Conservation (phyloP, 92 coral and sea anemone species). For the Micromussa lordhowensis region DNA sequence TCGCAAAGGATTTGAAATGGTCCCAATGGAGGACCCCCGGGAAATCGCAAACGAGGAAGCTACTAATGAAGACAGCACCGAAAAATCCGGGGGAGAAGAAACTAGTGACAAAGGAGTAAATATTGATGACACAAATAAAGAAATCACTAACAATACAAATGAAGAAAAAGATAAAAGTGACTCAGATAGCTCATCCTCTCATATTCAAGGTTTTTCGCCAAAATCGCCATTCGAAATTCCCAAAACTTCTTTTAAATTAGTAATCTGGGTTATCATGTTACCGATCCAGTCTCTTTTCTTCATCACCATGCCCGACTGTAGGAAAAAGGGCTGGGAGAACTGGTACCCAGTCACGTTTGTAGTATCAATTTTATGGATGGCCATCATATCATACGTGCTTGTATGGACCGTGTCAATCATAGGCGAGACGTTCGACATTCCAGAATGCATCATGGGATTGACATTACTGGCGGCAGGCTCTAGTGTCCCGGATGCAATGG, state of each 20-base stretch:
- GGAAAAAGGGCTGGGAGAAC: constrained; percentile 85
- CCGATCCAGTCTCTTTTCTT: constrained; percentile 82
- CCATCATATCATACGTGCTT: constrained; percentile 83
- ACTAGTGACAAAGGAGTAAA: neutral
- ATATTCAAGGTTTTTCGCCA: constrained; percentile 71
- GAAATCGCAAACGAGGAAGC: constrained; percentile 1
- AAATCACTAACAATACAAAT: neutral
- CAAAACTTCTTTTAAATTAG: constrained; percentile 58
- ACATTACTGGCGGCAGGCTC: constrained; percentile 97
- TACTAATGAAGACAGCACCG: neutral
- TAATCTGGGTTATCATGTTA: constrained; percentile 84
- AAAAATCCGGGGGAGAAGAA: constrained; percentile 20
- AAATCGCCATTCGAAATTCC: constrained; percentile 83
- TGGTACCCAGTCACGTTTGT: constrained; percentile 95
- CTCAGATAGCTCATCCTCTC: constrained; percentile 26
- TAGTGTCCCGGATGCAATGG: constrained; percentile 99
- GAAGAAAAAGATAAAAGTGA: constrained; percentile 7
- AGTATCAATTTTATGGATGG: constrained; percentile 98
- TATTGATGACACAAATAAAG: neutral
- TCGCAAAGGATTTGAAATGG: constrained; percentile 82
- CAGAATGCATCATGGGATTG: constrained; percentile 99
- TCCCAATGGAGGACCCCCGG: constrained; percentile 82
- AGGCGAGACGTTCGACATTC: constrained; percentile 97
- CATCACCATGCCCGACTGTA: constrained; percentile 95
- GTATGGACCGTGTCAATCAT: constrained; percentile 98